Evolutionary conservation across 2,888 invertebrate genomes (phyloP), one percentile per base, ranked within the genome.

Genomic region (Muscina levida): DNA sequence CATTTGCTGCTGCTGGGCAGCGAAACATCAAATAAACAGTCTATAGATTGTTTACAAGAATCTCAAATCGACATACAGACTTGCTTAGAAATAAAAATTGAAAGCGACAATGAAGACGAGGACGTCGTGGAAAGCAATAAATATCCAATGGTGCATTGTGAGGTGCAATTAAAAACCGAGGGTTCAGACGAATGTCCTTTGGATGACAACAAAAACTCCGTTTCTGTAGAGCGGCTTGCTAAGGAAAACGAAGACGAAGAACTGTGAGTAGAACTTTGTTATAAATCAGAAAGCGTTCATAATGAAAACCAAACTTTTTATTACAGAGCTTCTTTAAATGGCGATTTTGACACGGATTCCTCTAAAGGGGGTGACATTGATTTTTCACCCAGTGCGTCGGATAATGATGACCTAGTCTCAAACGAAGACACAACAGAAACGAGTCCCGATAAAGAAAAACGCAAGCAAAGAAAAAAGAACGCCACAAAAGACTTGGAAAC

Each of bases 31-130:
- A 76, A 72, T 26, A 37, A 26, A n/a, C 74, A 71, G 22, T 62
- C 71, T 3, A 31, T 68, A 31, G 77, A 81, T 39, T 81, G 81
- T 51, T 51, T 81, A 8, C 81, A 77, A 65, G 81, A 81, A 37
- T 53, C 77, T 44, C 77, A 77, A 68, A 81, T 81, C 6, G 81
- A 81, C 57, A 75, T 81, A 44, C 53, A 57, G 1, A 19, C 67
- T 2, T 65, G 72, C 48, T 37, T 65, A 10, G 72, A 81, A 26
- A 75, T 81, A 22, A 77, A 59, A 77, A 67, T 72, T 66, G 71
- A 81, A 67, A 22, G 68, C 10, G 24, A 13, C n/a, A 19, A 44
- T 15, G 10, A 13, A 2, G 31, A 22, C 11, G 26, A 15, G n/a
- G 53, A 8, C n/a, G n/a, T n/a, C n/a, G n/a, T n/a, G 24, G 37